Evolutionary conservation across 2,797 vertebrate genomes (phyloP).

Genomic region (Ctenochaetus hawaiiensis): DNA sequence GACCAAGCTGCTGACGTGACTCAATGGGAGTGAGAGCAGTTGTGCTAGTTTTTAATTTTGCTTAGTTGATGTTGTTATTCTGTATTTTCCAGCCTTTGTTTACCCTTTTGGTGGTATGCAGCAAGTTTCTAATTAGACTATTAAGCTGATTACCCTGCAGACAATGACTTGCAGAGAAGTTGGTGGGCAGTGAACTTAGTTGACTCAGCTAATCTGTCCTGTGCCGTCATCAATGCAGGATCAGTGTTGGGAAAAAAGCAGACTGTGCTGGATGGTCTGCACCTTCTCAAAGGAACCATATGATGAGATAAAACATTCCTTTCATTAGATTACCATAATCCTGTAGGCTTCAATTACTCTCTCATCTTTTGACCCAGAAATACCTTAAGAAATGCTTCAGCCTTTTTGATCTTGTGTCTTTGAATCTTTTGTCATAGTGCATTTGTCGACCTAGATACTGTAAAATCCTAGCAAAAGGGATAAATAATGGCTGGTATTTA

Average conservation of each 20-base stretch:
- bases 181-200: neutral
- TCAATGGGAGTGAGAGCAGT: too few species aligned
- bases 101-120: too few species aligned
- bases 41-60: too few species aligned
- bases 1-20: too few species aligned
- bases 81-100: too few species aligned
- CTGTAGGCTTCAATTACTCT: conserved; percentile 19
- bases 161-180: conserved; percentile 15
- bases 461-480: conserved; percentile 7
- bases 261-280: neutral
- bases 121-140: conserved; percentile 7
- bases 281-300: conserved; percentile 34
- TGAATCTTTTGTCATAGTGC: conserved; percentile 10
- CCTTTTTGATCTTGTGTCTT: conserved; percentile 37
- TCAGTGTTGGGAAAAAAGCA: conserved; percentile 21
- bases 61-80: too few species aligned
- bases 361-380: conserved; percentile 49
- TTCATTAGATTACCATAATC: conserved; percentile 64
- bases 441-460: conserved; percentile 49
- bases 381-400: conserved; percentile 22
- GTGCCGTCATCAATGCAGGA: conserved; percentile 36
- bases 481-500: conserved; percentile 26
- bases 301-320: conserved; percentile 59
- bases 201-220: conserved; percentile 28
- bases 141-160: conserved; percentile 30